Evolutionary conservation across 64 coral and sea anemone genomes (phyloP), one percentile per base, ranked within the genome.

Genomic region (Montipora capricornis): DNA sequence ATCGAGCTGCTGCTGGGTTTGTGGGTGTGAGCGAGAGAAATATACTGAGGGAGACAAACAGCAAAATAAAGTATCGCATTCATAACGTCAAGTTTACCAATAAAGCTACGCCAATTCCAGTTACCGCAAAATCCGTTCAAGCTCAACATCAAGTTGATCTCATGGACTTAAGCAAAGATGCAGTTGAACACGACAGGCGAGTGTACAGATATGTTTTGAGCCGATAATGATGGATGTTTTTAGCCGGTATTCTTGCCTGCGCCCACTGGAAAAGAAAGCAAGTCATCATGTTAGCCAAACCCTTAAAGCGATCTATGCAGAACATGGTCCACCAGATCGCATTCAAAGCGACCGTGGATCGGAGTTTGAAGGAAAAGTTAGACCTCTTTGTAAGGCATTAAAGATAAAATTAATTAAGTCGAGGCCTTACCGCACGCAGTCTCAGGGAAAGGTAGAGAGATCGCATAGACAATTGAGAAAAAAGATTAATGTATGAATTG

Each of bases 61-160:
- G 22, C n/a, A 20, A 76, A 44, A 37, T 37, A 37, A 44, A 13
- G 22, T 76, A 44, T 76, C 73, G 73, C 12, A 76, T 76, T 5
- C 73, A 76, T 37, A 76, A 76, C 26, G 73, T 13, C 73, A 76
- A 47, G 67, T 93, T 93, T 87, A 86, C 73, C 16, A 93, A 87
- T 74, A 93, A 77, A 44, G 91, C 47, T 9, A 81, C 55, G 59
- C 84, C 85, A 4, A 88, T 52, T 71, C 76, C 84, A 26, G 61
- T 94, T 71, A 52, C 49, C 4, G 73, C 86, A 24, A 94, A 89
- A 20, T 45, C 46, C 22, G 66, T 89, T 9, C 92, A 81, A 10
- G 17, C 77, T 52, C 84, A 89, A 20, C 67, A 89, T 17, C 84
- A 93, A n/a, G 88, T 93, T 93, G 82, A 81, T 48, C 67, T 93